These are phyloP conservation scores for Mamestra brassicae DNA, from an alignment of 2,888 invertebrate genomes.

Conservation along the genomic window DNA sequence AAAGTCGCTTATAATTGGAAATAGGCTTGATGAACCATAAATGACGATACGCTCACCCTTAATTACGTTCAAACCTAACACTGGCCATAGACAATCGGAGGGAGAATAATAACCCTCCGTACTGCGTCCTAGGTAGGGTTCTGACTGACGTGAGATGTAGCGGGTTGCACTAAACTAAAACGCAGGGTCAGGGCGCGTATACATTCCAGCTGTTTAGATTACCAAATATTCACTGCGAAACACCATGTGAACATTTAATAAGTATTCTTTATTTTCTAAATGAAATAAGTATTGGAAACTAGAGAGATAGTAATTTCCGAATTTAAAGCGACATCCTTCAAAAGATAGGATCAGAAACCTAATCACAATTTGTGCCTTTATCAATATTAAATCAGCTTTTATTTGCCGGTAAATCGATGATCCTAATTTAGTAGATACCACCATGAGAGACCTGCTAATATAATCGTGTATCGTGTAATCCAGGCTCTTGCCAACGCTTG, in stretches of 20 bases:
- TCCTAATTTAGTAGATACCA: too few species aligned
- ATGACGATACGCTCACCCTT: constrained; percentile 31
- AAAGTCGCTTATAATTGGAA: constrained; percentile 25
- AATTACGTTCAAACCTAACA: constrained; percentile 38
- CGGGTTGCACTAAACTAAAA: constrained; percentile 19
- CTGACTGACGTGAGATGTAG: constrained; percentile 12
- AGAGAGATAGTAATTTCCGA: too few species aligned
- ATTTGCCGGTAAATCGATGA: too few species aligned
- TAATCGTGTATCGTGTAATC: too few species aligned
- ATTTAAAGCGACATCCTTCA: too few species aligned
- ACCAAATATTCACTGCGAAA: not conserved
- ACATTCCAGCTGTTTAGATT: not conserved
- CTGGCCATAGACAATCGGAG: constrained; percentile 38
- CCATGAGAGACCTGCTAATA: too few species aligned
- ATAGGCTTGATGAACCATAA: constrained; percentile 29
- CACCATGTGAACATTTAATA: not conserved
- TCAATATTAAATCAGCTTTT: too few species aligned
- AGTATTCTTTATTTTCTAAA: too few species aligned
- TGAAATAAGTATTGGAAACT: too few species aligned
- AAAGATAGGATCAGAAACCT: too few species aligned
- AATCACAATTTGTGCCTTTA: too few species aligned
- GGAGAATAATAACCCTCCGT: constrained; percentile 36
- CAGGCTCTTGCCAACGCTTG: too few species aligned
- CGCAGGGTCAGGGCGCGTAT: not conserved
- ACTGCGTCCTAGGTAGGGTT: not conserved